Conservation (phyloP, 1,140 invertebrate genomes). For the Scaptomyza montana region DNA sequence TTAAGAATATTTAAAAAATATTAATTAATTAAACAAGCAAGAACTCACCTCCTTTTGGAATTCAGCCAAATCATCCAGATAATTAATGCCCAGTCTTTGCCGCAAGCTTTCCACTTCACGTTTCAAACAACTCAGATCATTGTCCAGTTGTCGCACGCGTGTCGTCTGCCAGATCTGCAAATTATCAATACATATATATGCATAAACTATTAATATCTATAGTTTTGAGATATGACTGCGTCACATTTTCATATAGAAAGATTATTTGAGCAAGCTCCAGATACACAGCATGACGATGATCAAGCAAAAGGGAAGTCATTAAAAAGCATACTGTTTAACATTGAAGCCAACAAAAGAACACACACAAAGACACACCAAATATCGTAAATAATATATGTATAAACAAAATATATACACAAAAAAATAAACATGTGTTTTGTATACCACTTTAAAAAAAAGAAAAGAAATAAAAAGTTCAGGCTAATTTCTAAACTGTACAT, state of each 20-base stretch:
- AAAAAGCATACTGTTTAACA: slow-evolving; percentile 29
- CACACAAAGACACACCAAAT: background rate
- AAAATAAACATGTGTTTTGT: background rate
- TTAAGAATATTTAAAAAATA: background rate
- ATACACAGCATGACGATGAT: slow-evolving; percentile 23
- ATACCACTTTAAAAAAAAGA: background rate
- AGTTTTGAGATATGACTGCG: slow-evolving; percentile 15
- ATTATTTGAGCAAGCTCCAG: slow-evolving; percentile 27
- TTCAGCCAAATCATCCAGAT: slow-evolving; percentile 73
- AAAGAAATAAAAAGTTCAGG: background rate
- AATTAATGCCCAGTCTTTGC: slow-evolving; percentile 71
- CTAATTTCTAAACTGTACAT: background rate
- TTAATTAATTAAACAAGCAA: background rate
- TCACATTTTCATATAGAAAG: slow-evolving; percentile 15
- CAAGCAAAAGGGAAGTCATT: slow-evolving; percentile 32
- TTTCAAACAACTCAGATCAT: slow-evolving; percentile 56
- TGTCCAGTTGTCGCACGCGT: slow-evolving; percentile 65
- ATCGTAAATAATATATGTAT: slow-evolving; percentile 3
- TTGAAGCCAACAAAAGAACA: slow-evolving; percentile 4
- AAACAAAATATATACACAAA: background rate
- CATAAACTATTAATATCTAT: background rate
- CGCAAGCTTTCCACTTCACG: slow-evolving; percentile 63
- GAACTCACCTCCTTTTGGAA: slow-evolving; percentile 75
- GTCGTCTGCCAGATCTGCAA: slow-evolving; percentile 72
- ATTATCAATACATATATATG: background rate